A percentile compares a stretch with the other conserved stretches of the same genome.
Evolutionary conservation across 2,797 vertebrate genomes (phyloP).

Genomic region (Crenuchus spilurus): DNA sequence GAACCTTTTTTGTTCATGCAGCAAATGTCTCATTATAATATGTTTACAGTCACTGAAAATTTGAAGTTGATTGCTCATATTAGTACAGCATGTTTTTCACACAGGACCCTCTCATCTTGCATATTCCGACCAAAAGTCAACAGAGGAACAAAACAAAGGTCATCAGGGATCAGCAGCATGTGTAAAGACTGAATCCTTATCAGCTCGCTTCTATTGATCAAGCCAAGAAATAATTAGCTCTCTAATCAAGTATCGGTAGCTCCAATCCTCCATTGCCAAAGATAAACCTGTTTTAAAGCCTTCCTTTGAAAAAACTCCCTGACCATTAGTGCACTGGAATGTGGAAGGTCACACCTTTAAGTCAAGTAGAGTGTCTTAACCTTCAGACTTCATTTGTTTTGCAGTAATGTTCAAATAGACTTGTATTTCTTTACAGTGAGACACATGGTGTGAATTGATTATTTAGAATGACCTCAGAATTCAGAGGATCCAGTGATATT

Average conservation of each 20-base stretch:
- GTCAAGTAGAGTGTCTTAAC: conserved; percentile 9
- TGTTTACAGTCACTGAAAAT: neutral
- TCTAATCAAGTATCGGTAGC: neutral
- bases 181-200: neutral
- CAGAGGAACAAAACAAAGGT: conserved; percentile 1
- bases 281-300: neutral
- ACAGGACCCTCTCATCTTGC: neutral
- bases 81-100: neutral
- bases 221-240: neutral
- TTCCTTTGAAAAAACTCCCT: neutral
- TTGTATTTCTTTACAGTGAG: no score
- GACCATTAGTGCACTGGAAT: neutral
- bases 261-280: neutral
- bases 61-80: neutral
- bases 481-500: no score
- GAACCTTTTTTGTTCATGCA: no score
- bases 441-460: no score
- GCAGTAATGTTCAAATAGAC: no score
- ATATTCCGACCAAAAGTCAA: neutral
- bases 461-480: no score
- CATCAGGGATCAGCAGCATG: neutral
- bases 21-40: no score
- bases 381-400: neutral
- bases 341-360: conserved; percentile 5
- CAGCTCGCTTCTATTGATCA: neutral